Evolutionary conservation across 1,140 invertebrate genomes (phyloP).

Genomic region (Trichonephila inaurata): DNA sequence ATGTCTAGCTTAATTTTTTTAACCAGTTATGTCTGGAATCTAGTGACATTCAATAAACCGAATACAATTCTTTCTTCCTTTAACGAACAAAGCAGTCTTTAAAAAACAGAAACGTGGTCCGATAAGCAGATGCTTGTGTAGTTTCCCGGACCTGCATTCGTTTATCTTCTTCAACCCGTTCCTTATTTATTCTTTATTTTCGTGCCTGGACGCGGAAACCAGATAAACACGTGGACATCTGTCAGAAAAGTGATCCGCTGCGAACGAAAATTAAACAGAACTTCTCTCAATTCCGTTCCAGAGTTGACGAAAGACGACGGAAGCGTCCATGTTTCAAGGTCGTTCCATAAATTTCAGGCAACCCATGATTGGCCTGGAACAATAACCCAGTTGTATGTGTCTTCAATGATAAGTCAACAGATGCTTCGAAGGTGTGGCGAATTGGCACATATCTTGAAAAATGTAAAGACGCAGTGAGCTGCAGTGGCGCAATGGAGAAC

Average conservation of each 20-base stretch:
- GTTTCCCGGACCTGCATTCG: not conserved
- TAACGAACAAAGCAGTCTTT: not conserved
- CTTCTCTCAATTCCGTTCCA: not conserved
- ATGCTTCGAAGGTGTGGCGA: not conserved
- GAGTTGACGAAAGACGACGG: not conserved
- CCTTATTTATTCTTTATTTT: not conserved
- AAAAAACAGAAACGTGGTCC: not conserved
- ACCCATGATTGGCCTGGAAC: not conserved
- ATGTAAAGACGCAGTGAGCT: too few species aligned
- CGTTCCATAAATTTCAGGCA: not conserved
- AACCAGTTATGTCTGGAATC: too few species aligned
- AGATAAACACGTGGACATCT: constrained; percentile 24
- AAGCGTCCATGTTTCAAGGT: not conserved
- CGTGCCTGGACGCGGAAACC: not conserved
- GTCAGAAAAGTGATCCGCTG: not conserved
- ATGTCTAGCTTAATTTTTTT: too few species aligned
- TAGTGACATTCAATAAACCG: too few species aligned
- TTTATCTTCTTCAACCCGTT: constrained; percentile 21
- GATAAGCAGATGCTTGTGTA: not conserved
- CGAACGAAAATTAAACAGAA: not conserved
- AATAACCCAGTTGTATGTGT: not conserved
- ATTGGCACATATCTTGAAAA: too few species aligned
- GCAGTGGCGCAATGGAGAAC: too few species aligned
- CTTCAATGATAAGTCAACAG: not conserved
- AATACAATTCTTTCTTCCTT: not conserved